A percentile compares a stretch with the other conserved stretches of the same genome.
phyloP scores from a whole-genome alignment of 1,140 invertebrate species.

The Chionoecetes opilio region DNA sequence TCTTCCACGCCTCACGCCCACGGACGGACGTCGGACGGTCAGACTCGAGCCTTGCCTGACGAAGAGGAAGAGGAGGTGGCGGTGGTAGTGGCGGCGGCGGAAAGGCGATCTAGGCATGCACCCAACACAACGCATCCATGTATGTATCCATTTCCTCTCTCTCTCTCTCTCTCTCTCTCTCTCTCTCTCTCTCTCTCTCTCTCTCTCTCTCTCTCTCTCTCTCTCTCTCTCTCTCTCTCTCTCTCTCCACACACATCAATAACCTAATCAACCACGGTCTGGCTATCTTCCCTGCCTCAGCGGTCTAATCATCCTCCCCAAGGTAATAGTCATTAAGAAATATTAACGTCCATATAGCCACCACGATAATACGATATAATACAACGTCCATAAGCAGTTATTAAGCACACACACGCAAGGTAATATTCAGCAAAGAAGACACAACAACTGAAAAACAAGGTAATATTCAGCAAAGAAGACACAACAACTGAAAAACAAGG shows the following conservation, averaged over 20 bases:
- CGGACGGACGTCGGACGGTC: background rate
- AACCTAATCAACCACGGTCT: background rate
- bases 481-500: too few species aligned
- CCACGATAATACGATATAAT: too few species aligned
- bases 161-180: too few species aligned
- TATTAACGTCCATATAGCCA: too few species aligned
- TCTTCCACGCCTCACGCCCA: too few species aligned
- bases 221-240: conserved; percentile 15
- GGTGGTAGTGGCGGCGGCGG: background rate
- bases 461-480: too few species aligned
- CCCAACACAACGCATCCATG: background rate
- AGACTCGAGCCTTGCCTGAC: background rate
- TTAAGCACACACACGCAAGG: too few species aligned
- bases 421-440: too few species aligned
- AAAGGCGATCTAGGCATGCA: background rate
- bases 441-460: too few species aligned
- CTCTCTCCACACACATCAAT: background rate
- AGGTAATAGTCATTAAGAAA: background rate
- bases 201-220: conserved; percentile 27
- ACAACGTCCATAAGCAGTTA: too few species aligned
- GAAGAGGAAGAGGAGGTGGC: background rate
- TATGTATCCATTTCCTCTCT: background rate
- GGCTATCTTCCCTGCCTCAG: background rate
- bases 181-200: conserved; percentile 11
- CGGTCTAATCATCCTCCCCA: background rate